Evolutionary conservation across 2,797 vertebrate genomes (phyloP), one percentile per base, ranked within the genome.

Genomic region (Distichodus sexfasciatus): DNA sequence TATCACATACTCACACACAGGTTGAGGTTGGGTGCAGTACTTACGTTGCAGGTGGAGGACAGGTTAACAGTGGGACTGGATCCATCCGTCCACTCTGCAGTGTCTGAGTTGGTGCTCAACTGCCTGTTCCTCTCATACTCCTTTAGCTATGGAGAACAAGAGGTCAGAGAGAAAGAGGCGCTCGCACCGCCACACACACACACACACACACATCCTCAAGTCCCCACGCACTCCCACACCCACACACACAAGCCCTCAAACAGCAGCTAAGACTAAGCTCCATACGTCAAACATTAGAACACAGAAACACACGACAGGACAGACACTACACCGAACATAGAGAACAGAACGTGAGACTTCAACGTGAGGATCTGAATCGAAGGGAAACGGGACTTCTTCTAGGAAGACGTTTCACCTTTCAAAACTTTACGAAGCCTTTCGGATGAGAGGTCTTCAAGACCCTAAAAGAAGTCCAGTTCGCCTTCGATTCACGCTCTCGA

Each of bases 51-150:
- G 84, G 93, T 94, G 60, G 95, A 96, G 71, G 96, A 96, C 76
- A 92, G 93, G 77, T 95, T 96, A 84, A 94, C 92, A 54, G 89
- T 82, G 40, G 94, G 86, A 75, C 91, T 92, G 82, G 93, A 90
- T 80, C 92, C 91, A 0, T 97, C 95, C 77, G 94, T 90, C 94
- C 95, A 96, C 84, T 98, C 95, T 76, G 88, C 86, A 90, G 90
- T 88, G 84, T 91, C 91, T 88, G 86, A 79, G 88, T 90, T 89
- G 77, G 59, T 69, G 67, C 91, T 85, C 1, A 91, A 92, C 63
- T 97, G 94, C 87, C 93, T 94, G 92, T 91, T 95, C 85, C 92
- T 91, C 88, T 99, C 97, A 80, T 98, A 99, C 75, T 99, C 97
- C 89, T 98, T 99, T 88, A 99, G 93, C 97, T 99, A 92, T 86